These are phyloP conservation scores for Neostethus bicornis DNA, from an alignment of 2,797 vertebrate species.

Conservation along the genomic window DNA sequence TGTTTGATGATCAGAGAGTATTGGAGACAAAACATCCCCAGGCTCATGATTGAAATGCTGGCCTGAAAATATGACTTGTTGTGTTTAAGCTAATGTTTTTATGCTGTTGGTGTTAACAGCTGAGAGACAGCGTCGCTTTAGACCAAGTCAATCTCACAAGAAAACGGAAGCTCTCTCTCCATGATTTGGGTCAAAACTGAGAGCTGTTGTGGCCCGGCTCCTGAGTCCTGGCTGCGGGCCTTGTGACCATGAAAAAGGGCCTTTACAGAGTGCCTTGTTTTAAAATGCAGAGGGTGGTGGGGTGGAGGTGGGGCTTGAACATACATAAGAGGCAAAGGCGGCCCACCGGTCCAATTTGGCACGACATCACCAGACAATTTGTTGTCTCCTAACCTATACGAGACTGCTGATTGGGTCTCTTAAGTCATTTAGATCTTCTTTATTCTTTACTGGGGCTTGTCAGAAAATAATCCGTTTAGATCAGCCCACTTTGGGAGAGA, in stretches of 20 bases:
- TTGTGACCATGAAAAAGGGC: constrained; percentile 70
- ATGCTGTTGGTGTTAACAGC: background rate
- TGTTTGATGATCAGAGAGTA: constrained; percentile 6
- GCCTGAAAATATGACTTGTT: background rate
- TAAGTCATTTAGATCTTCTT: constrained; percentile 28
- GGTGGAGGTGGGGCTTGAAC: constrained; percentile 70
- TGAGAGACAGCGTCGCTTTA: background rate
- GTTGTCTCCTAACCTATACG: constrained; percentile 42
- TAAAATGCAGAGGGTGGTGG: constrained; percentile 43
- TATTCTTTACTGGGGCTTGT: constrained; percentile 23
- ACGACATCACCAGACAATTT: constrained; percentile 62
- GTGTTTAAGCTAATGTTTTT: background rate
- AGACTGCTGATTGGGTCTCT: constrained; percentile 56
- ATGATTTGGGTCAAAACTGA: constrained; percentile 68
- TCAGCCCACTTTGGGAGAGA: constrained; percentile 27
- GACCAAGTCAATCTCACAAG: constrained; percentile 34
- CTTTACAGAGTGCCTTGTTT: constrained; percentile 67
- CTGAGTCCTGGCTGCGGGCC: constrained; percentile 71
- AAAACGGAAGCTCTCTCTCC: constrained; percentile 62
- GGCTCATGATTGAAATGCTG: constrained; percentile 14
- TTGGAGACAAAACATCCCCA: constrained; percentile 13
- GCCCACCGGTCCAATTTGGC: constrained; percentile 69
- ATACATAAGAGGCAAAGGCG: constrained; percentile 71
- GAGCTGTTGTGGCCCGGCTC: constrained; percentile 61
- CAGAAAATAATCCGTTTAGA: constrained; percentile 32